Evolutionary conservation across 92 coral and sea anemone species (phyloP).

Genomic region (Isaurus tuberculatus): DNA sequence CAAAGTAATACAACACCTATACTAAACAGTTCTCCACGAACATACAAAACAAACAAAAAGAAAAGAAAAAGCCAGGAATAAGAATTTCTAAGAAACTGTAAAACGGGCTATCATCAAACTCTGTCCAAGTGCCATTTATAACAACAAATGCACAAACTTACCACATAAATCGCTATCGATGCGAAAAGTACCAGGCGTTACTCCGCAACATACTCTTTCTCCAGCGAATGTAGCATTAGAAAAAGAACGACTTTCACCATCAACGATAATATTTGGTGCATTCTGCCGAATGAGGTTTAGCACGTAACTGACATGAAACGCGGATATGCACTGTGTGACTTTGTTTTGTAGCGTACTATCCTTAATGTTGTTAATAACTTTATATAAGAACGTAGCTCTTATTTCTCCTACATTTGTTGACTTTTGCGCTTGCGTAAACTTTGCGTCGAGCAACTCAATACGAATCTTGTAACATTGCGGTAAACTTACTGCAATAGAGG

Average conservation of each 20-base stretch:
- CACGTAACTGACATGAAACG: neutral
- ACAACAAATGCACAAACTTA: conserved; percentile 1
- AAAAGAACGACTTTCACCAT: neutral
- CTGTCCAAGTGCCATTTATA: too few relatives aligned
- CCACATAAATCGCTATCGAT: conserved; percentile 20
- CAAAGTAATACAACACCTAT: too few relatives aligned
- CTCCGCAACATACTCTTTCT: conserved; percentile 23
- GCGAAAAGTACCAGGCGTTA: neutral
- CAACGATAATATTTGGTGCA: conserved; percentile 7
- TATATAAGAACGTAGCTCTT: conserved; percentile 13
- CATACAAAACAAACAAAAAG: too few relatives aligned
- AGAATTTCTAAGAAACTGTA: too few relatives aligned
- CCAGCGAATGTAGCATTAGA: neutral
- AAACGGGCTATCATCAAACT: too few relatives aligned
- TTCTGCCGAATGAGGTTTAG: neutral
- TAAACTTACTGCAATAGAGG: neutral
- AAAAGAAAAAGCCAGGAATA: too few relatives aligned
- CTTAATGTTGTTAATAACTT: neutral
- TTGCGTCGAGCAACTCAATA: neutral
- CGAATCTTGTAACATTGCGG: conserved; percentile 12
- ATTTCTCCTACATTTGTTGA: conserved; percentile 5
- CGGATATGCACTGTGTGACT: conserved; percentile 24
- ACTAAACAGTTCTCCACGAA: too few relatives aligned
- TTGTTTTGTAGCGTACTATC: neutral
- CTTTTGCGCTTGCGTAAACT: neutral